phyloP scores from a whole-genome alignment of 2,888 invertebrate species.

The Synanthedon tipuliformis region DNA sequence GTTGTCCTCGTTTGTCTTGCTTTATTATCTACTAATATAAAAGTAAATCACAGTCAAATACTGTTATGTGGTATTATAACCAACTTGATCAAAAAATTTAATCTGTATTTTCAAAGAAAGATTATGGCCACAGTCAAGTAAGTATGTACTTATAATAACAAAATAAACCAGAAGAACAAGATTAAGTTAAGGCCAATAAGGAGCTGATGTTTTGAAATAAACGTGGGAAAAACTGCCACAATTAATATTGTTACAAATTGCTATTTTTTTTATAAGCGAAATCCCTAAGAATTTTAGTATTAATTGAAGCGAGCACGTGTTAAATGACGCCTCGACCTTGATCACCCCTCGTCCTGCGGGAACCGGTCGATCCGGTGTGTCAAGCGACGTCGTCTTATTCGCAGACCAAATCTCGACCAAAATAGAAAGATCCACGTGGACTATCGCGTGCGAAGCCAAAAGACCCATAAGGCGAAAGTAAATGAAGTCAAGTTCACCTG shows the following conservation, averaged over 20 bases:
- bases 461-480: background rate
- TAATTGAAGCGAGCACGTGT: slow-evolving; percentile 24
- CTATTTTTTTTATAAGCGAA: too few species aligned
- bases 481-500: background rate
- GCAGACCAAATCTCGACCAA: slow-evolving; percentile 31
- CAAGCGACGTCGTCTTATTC: slow-evolving; percentile 36
- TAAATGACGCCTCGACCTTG: slow-evolving; percentile 51
- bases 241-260: background rate
- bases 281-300: too few species aligned
- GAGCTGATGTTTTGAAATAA: background rate
- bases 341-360: slow-evolving; percentile 51
- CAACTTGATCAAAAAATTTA: too few species aligned
- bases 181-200: too few species aligned
- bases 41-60: too few species aligned
- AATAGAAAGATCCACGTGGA: slow-evolving; percentile 14
- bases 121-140: too few species aligned
- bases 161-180: too few species aligned
- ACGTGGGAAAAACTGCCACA: background rate
- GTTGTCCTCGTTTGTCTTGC: too few species aligned
- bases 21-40: too few species aligned
- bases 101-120: too few species aligned
- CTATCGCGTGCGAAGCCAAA: background rate
- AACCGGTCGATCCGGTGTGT: slow-evolving; percentile 41
- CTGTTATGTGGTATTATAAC: too few species aligned
- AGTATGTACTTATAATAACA: too few species aligned